Evolutionary conservation across 2,888 invertebrate species (phyloP), one percentile per base, ranked within the genome.

Genomic region (Orthosia incerta): DNA sequence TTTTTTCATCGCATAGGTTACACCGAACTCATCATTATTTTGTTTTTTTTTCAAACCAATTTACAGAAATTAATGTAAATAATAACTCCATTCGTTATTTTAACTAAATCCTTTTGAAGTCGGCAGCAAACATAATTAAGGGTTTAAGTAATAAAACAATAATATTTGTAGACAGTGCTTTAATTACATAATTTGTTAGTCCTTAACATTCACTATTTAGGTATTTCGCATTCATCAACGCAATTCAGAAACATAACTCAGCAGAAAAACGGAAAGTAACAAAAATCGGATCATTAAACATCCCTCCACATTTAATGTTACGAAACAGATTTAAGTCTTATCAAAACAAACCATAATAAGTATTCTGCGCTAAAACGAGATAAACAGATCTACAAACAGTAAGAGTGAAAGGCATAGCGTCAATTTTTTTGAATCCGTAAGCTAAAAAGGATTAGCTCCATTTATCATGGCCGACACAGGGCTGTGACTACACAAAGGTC

Each of bases 401-500:
- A 53, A 61, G 74, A 53, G 23, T 57, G 71, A 87, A 68, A 68
- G 80, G 78, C 69, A 79, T 53, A 77, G 60, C 73, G 59, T 68
- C 56, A 73, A 78, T 80, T 80, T 87, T 87, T 88, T 83, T 26
- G 80, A 87, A 82, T 80, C 79, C 83, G 83, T 82, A 77, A 80
- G 81, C 85, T 76, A 80, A 85, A 89, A 87, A 83, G 89, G 85
- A 89, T 89, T 87, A 85, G 81, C 71, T 76, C 78, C 86, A 89
- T 89, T 89, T 86, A 88, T 89, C 88, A 89, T 71, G 74, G 84
- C 80, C 76, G 74, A 81, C 79, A 65, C 75, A 80, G 78, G 79
- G 76, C 55, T 71, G 74, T 86, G 85, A 86, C 85, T 82, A 83
- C 80, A 89, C 88, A 86, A 84, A 89, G 88, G 89, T 69, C 59